These are phyloP conservation scores for Hippolais icterina DNA, from an alignment of 2,113 vertebrate species.

Conservation along the genomic window DNA sequence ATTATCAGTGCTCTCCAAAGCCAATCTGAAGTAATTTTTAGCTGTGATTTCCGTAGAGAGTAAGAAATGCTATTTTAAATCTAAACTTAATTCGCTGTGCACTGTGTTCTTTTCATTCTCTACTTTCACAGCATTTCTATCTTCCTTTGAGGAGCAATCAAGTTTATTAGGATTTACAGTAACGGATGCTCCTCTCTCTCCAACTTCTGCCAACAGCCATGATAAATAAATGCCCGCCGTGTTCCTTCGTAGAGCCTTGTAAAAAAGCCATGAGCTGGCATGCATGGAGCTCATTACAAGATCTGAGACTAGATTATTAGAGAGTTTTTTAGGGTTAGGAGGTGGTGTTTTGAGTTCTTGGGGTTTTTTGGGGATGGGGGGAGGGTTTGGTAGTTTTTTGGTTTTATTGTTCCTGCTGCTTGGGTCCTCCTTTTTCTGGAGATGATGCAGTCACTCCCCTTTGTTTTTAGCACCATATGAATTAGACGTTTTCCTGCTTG, in stretches of 20 bases:
- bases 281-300: background rate
- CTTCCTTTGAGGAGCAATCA: background rate
- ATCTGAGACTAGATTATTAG: background rate
- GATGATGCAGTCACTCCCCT: conserved; percentile 45
- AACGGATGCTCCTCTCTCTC: background rate
- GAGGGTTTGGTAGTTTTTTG: background rate
- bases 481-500: conserved; percentile 58
- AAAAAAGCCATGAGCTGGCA: background rate
- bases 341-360: background rate
- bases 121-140: background rate
- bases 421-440: conserved; percentile 47
- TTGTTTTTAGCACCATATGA: conserved; percentile 49
- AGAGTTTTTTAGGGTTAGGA: background rate
- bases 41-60: background rate
- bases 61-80: background rate
- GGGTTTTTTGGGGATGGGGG: background rate
- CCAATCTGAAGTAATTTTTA: background rate
- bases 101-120: background rate
- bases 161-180: background rate
- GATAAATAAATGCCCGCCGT: background rate
- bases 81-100: background rate
- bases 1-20: background rate
- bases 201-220: background rate
- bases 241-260: background rate
- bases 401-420: background rate